phyloP scores from a whole-genome alignment of 2,888 invertebrate species.

The Melitaea athalia region DNA sequence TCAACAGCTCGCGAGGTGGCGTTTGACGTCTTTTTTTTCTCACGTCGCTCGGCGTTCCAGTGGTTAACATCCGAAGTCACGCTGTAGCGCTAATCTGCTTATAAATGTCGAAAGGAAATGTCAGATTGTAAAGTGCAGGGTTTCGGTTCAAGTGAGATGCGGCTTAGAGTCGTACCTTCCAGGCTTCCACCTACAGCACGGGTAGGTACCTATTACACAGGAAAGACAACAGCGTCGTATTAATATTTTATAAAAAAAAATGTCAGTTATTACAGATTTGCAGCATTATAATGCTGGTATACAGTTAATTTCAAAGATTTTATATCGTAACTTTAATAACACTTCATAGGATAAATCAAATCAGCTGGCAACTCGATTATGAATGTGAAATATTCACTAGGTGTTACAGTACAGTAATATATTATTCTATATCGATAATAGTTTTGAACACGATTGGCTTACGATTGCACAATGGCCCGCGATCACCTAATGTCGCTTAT shows the following conservation, averaged over 20 bases:
- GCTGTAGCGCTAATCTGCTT: conserved; percentile 80
- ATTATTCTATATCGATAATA: neutral
- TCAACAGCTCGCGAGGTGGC: too few species aligned
- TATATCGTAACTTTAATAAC: neutral
- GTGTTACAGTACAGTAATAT: neutral
- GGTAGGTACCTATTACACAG: conserved; percentile 54
- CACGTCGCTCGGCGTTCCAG: too few species aligned
- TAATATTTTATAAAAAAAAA: neutral
- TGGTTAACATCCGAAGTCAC: conserved; percentile 75
- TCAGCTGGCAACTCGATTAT: too few species aligned
- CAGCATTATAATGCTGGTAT: too few species aligned
- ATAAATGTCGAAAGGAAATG: conserved; percentile 82
- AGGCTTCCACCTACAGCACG: conserved; percentile 65
- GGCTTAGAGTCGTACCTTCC: conserved; percentile 70
- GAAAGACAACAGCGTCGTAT: conserved; percentile 13
- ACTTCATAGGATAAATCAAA: neutral
- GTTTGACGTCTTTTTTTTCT: too few species aligned
- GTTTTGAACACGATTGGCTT: neutral
- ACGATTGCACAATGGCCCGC: conserved; percentile 65
- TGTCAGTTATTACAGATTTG: neutral
- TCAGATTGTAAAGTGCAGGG: conserved; percentile 80
- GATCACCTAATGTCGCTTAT: conserved; percentile 69
- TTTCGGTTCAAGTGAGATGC: conserved; percentile 64
- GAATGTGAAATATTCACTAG: neutral
- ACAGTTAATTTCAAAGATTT: neutral